phyloP scores from a whole-genome alignment of 2,113 vertebrate genomes.

The Seriola dumerili region DNA sequence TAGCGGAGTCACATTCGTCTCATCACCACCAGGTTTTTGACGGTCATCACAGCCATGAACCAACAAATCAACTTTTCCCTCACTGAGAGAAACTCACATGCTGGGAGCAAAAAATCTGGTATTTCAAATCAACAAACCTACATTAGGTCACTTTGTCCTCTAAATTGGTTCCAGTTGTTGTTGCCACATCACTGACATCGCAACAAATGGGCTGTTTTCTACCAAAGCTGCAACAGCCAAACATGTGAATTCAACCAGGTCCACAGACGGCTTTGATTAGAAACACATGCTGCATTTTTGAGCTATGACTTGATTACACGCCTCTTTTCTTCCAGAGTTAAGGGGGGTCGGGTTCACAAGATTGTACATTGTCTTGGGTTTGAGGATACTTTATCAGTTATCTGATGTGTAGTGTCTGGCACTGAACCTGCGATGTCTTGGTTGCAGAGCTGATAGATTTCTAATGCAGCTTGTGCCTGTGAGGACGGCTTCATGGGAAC shows the following conservation, averaged over 20 bases:
- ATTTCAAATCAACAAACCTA: constrained; percentile 47
- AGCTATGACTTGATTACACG: constrained; percentile 83
- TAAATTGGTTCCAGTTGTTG: constrained; percentile 76
- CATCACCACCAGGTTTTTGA: constrained; percentile 17
- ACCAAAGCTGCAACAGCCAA: constrained; percentile 73
- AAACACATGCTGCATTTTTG: constrained; percentile 86
- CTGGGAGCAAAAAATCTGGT: constrained; percentile 32
- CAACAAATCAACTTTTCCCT: background rate
- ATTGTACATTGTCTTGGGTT: constrained; percentile 3
- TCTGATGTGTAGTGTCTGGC: constrained; percentile 11
- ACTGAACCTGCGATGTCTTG: constrained; percentile 13
- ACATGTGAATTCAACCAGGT: constrained; percentile 79
- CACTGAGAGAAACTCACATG: constrained; percentile 15
- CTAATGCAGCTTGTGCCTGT: constrained; percentile 50
- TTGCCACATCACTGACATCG: constrained; percentile 78
- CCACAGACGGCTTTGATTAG: constrained; percentile 77
- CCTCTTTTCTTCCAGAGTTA: constrained; percentile 71
- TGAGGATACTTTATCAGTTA: constrained; percentile 19
- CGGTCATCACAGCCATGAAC: constrained; percentile 2
- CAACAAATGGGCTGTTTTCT: constrained; percentile 77
- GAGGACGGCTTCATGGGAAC: constrained; percentile 76
- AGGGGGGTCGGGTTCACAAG: constrained; percentile 16
- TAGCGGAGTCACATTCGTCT: background rate
- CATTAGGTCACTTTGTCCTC: constrained; percentile 65
- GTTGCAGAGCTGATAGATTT: constrained; percentile 55